A percentile compares a stretch with the other conserved stretches of the same genome.
phyloP scores from a whole-genome alignment of 2,113 vertebrate genomes.

The Cryptomyrus ogoouensis region DNA sequence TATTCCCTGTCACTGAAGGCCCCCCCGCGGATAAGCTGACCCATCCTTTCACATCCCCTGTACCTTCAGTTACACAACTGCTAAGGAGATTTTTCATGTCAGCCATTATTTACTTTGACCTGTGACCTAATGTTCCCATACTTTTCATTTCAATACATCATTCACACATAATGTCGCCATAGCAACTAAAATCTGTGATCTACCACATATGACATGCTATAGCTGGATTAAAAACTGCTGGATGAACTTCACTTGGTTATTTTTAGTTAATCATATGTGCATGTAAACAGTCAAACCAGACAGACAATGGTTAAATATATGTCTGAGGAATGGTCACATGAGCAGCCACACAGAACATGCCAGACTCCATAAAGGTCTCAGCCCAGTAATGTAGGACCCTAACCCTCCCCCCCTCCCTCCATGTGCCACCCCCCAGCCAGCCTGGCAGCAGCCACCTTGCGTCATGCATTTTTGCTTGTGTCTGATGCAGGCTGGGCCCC shows the following conservation, averaged over 20 bases:
- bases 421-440: not conserved
- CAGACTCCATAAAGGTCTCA: not conserved
- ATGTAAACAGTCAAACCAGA: not conserved
- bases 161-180: not conserved
- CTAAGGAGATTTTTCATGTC: not conserved
- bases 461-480: slow-evolving; percentile 48
- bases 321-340: not conserved
- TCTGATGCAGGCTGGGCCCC: slow-evolving; percentile 57
- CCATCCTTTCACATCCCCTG: not conserved
- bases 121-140: not conserved
- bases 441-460: slow-evolving; percentile 27
- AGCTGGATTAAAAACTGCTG: not conserved
- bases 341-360: not conserved
- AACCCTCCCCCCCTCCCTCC: not conserved
- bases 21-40: not conserved
- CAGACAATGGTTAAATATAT: not conserved
- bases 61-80: not conserved
- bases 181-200: not conserved
- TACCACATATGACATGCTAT: not conserved
- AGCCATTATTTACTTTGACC: not conserved
- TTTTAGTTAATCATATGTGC: not conserved
- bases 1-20: not conserved
- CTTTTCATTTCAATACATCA: not conserved
- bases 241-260: not conserved
- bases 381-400: not conserved